Percentiles rank a stretch among this genome's conserved stretches.
phyloP scores from a whole-genome alignment of 64 coral and sea anemone genomes.

The Catalaphyllia jardinei region DNA sequence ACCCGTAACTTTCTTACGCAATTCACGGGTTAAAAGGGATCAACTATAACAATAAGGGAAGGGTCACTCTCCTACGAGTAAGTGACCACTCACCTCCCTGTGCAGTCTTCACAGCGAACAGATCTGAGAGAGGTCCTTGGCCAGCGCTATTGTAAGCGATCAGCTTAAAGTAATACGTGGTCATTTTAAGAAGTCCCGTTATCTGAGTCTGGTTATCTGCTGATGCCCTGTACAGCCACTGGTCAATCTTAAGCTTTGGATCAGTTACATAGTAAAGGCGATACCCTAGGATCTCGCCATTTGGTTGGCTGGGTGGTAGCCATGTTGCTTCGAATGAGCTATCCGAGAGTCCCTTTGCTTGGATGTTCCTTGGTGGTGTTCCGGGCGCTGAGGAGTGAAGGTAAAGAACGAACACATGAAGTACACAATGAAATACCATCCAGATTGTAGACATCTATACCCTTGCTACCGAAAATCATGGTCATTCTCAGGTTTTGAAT shows the following conservation, averaged over 20 bases:
- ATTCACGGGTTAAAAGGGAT: too few species aligned
- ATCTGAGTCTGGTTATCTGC: slow-evolving; percentile 54
- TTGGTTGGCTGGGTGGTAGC: slow-evolving; percentile 59
- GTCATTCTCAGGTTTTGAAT: too few species aligned
- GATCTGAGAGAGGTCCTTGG: slow-evolving; percentile 43
- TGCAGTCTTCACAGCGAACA: slow-evolving; percentile 67
- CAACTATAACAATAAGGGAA: too few species aligned
- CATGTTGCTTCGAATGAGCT: slow-evolving; percentile 76
- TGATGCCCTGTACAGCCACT: slow-evolving; percentile 35
- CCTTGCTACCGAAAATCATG: too few species aligned
- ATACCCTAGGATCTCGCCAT: slow-evolving; percentile 64
- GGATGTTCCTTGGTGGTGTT: slow-evolving; percentile 58
- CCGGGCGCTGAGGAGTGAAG: slow-evolving; percentile 54
- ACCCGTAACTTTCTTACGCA: too few species aligned
- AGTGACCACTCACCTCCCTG: slow-evolving; percentile 59
- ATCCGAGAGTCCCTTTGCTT: slow-evolving; percentile 65
- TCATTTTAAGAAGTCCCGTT: background rate
- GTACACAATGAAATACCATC: background rate
- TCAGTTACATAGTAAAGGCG: slow-evolving; percentile 61
- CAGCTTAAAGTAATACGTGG: slow-evolving; percentile 75
- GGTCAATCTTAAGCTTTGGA: slow-evolving; percentile 20
- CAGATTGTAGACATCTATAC: background rate
- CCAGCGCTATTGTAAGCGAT: slow-evolving; percentile 70
- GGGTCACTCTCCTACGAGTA: background rate
- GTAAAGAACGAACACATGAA: background rate